Conservation (phyloP, 2,888 invertebrate genomes). For the Acrobasis consociella region DNA sequence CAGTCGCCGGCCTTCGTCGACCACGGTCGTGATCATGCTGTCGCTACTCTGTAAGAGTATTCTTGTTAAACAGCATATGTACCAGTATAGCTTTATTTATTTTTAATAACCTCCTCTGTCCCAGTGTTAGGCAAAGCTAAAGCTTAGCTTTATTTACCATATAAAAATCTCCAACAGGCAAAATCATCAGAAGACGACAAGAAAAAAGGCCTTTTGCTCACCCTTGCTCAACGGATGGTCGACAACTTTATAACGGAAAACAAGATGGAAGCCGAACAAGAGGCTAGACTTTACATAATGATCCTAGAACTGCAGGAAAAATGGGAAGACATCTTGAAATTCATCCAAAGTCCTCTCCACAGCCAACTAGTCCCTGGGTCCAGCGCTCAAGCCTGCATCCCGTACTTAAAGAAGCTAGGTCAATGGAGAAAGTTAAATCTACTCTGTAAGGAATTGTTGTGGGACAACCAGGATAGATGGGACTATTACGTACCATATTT, state of each 20-base stretch:
- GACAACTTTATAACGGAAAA: slow-evolving; percentile 93
- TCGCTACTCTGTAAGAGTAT: too few species aligned
- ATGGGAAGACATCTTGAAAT: slow-evolving; percentile 89
- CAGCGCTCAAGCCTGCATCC: slow-evolving; percentile 87
- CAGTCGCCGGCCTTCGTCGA: too few species aligned
- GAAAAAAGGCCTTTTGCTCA: slow-evolving; percentile 88
- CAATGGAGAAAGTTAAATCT: slow-evolving; percentile 89
- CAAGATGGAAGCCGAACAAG: slow-evolving; percentile 96
- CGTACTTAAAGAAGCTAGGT: slow-evolving; percentile 87
- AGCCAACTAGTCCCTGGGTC: slow-evolving; percentile 86
- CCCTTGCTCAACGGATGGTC: slow-evolving; percentile 97
- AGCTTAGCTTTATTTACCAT: slow-evolving; percentile 1
- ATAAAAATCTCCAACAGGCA: slow-evolving; percentile 49
- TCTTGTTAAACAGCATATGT: too few species aligned
- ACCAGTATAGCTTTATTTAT: slow-evolving; percentile 1
- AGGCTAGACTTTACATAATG: slow-evolving; percentile 94
- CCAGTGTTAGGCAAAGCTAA: too few species aligned
- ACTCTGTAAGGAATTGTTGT: slow-evolving; percentile 88
- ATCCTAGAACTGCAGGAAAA: slow-evolving; percentile 90
- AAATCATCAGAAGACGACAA: slow-evolving; percentile 75
- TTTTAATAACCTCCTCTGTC: too few species aligned
- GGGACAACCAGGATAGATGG: slow-evolving; percentile 89
- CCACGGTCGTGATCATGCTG: too few species aligned
- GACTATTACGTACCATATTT: slow-evolving; percentile 89
- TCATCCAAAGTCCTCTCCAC: slow-evolving; percentile 91